These are phyloP conservation scores for Sarcophaga variegata DNA, from an alignment of 2,888 invertebrate species.

Conservation along the genomic window DNA sequence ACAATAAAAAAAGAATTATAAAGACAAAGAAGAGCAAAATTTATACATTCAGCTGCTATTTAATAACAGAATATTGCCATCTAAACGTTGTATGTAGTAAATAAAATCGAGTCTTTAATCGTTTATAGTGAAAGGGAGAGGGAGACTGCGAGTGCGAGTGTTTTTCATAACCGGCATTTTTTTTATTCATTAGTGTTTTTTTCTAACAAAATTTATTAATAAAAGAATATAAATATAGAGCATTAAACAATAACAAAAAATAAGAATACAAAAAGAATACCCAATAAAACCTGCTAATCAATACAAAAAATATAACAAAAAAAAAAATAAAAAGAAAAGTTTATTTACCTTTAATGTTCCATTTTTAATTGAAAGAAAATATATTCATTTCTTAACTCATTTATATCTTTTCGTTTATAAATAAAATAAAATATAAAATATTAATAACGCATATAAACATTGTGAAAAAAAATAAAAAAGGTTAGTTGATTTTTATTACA, in stretches of 20 bases:
- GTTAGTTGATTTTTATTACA: background rate
- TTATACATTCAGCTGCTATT: conserved; percentile 51
- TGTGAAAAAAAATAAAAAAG: background rate
- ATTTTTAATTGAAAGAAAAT: background rate
- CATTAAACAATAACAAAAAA: conserved; percentile 1
- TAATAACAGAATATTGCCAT: conserved; percentile 36
- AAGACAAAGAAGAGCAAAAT: conserved; percentile 21
- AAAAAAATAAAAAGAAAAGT: conserved; percentile 14
- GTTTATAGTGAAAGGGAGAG: conserved; percentile 33
- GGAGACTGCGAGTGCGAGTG: conserved; percentile 7
- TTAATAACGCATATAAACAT: background rate
- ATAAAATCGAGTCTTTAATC: conserved; percentile 33
- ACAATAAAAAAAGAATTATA: conserved; percentile 30
- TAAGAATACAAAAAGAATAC: conserved; percentile 5
- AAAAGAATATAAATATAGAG: conserved; percentile 29
- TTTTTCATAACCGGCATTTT: conserved; percentile 64
- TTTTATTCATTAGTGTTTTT: conserved; percentile 37
- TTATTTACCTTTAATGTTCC: conserved; percentile 43
- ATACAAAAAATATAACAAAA: conserved; percentile 26
- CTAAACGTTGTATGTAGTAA: conserved; percentile 31
- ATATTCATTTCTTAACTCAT: background rate
- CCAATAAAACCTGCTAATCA: conserved; percentile 44
- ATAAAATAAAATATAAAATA: background rate
- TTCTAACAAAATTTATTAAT: conserved; percentile 24
- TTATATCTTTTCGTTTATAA: background rate